Evolutionary conservation across 2,113 vertebrate genomes (phyloP).

Genomic region (Burhinus oedicnemus): DNA sequence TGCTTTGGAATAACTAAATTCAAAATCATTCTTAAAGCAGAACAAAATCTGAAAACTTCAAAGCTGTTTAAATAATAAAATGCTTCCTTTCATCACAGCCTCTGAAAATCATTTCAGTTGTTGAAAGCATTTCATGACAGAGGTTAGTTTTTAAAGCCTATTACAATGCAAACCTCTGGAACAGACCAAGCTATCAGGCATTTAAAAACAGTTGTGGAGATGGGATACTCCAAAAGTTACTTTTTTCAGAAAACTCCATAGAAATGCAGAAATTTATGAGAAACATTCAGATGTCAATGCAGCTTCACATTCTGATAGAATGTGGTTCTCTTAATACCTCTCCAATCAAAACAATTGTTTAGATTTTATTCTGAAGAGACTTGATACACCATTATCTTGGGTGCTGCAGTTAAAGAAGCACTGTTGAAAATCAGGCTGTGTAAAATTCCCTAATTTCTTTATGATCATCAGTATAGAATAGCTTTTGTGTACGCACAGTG

Average conservation of each 20-base stretch:
- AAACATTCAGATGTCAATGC: background rate
- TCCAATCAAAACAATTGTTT: background rate
- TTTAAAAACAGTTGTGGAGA: background rate
- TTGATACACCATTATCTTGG: background rate
- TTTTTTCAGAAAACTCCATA: background rate
- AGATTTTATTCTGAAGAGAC: background rate
- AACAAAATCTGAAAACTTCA: background rate
- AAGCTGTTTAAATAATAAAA: background rate
- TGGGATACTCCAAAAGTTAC: background rate
- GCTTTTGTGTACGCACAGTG: background rate
- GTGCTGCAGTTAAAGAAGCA: background rate
- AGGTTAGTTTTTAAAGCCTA: background rate
- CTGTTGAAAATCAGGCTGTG: background rate
- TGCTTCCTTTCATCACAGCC: background rate
- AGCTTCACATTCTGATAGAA: background rate
- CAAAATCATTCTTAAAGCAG: background rate
- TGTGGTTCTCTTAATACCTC: background rate
- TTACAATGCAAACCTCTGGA: background rate
- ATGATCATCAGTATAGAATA: background rate
- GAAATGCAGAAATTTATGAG: background rate
- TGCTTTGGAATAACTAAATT: background rate
- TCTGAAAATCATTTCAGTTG: background rate
- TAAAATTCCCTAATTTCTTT: background rate
- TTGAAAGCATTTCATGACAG: background rate
- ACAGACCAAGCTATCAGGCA: background rate